Percentiles rank a stretch among this genome's conserved stretches.
These are phyloP conservation scores for Thelaira solivaga DNA, from an alignment of 2,888 invertebrate genomes.

Conservation along the genomic window DNA sequence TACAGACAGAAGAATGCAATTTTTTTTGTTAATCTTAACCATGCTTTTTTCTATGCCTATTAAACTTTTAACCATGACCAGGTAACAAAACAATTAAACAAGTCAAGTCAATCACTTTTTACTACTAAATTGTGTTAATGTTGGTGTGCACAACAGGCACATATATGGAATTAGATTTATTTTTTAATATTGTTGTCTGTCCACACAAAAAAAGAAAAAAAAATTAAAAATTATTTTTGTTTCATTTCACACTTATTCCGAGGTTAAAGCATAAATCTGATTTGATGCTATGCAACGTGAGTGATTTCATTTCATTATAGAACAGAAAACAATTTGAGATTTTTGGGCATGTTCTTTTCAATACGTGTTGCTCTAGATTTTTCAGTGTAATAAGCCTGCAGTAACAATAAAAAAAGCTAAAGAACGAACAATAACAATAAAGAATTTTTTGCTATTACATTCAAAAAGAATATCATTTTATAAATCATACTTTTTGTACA, in stretches of 20 bases:
- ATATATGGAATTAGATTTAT: conserved; percentile 24
- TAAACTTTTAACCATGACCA: conserved; percentile 66
- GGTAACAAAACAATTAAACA: conserved; percentile 63
- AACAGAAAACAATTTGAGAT: conserved; percentile 28
- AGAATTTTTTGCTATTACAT: neutral
- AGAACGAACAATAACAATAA: neutral
- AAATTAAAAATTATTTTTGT: too few species aligned
- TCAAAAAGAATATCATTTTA: conserved; percentile 17
- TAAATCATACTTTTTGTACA: conserved; percentile 2
- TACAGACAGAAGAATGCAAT: conserved; percentile 16
- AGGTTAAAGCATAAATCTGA: conserved; percentile 52
- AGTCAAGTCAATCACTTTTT: conserved; percentile 62
- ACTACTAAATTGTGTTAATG: conserved; percentile 9
- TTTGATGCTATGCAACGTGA: conserved; percentile 4
- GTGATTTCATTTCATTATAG: conserved; percentile 39
- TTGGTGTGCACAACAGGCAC: neutral
- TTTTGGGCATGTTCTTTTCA: conserved; percentile 47
- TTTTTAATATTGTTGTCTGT: conserved; percentile 8
- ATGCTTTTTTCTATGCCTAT: conserved; percentile 1
- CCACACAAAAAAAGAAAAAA: too few species aligned
- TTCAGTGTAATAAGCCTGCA: conserved; percentile 20
- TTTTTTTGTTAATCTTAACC: conserved; percentile 28
- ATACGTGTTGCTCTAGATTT: conserved; percentile 52
- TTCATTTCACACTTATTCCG: conserved; percentile 33
- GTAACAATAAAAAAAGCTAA: neutral